Conservation (phyloP, 1,140 invertebrate species). For the Zaprionus inermis region DNA sequence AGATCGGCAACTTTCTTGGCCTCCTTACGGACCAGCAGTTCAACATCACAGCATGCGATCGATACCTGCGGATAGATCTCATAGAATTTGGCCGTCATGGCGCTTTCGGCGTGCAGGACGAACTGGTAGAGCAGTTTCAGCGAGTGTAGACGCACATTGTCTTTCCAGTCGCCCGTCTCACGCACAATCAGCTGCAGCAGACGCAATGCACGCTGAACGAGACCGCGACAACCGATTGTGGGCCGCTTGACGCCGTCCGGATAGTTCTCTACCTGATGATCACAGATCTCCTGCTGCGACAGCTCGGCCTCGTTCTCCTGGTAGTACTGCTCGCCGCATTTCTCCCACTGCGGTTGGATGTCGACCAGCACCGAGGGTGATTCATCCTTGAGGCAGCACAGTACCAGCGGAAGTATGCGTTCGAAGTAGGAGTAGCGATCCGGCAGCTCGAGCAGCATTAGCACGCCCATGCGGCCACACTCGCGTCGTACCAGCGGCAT, state of each 20-base stretch:
- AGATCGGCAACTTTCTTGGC: constrained; percentile 74
- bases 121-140: constrained; percentile 89
- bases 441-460: constrained; percentile 88
- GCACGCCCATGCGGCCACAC: constrained; percentile 88
- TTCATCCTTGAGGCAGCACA: constrained; percentile 91
- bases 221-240: constrained; percentile 90
- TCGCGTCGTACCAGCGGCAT: constrained; percentile 88
- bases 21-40: constrained; percentile 51
- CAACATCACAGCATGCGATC: constrained; percentile 83
- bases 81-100: constrained; percentile 87
- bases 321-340: constrained; percentile 88
- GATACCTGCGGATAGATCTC: constrained; percentile 84
- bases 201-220: constrained; percentile 89
- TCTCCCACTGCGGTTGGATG: constrained; percentile 87
- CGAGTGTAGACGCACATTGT: constrained; percentile 89
- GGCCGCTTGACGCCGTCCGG: constrained; percentile 88
- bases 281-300: constrained; percentile 89
- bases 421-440: constrained; percentile 93
- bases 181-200: constrained; percentile 87
- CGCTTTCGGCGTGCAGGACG: constrained; percentile 88
- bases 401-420: constrained; percentile 89
- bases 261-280: constrained; percentile 87
- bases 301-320: constrained; percentile 91
- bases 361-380: constrained; percentile 86
- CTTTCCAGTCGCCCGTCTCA: constrained; percentile 90